These are phyloP conservation scores for Pteruthius melanotis DNA, from an alignment of 2,113 vertebrate species.

Conservation along the genomic window DNA sequence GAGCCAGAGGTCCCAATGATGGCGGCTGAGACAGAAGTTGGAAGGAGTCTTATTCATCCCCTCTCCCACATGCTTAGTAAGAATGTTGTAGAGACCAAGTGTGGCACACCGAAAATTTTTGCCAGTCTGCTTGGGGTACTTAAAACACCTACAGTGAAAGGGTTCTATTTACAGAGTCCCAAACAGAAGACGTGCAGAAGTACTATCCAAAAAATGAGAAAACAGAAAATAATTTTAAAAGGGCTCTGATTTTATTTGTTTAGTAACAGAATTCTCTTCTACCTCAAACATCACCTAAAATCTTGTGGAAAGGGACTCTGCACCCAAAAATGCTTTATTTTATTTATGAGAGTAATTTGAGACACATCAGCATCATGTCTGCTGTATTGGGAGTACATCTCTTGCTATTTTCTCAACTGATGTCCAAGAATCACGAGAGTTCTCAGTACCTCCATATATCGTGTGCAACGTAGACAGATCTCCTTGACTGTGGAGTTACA, in stretches of 20 bases:
- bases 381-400: not conserved
- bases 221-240: not conserved
- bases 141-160: not conserved
- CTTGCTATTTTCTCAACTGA: not conserved
- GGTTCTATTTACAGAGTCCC: not conserved
- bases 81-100: not conserved
- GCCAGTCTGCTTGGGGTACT: not conserved
- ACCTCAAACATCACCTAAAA: not conserved
- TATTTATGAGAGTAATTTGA: not conserved
- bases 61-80: not conserved
- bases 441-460: not conserved
- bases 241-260: not conserved
- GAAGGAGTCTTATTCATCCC: not conserved
- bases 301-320: not conserved
- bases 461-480: accelerated
- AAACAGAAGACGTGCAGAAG: not conserved
- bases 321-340: not conserved
- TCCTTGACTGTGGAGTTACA: not conserved
- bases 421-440: not conserved
- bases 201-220: not conserved
- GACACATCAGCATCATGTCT: not conserved
- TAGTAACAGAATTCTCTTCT: not conserved
- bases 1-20: not conserved
- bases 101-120: not conserved
- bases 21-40: not conserved